phyloP scores from a whole-genome alignment of 2,888 invertebrate genomes.

The Chydorus sphaericus region DNA sequence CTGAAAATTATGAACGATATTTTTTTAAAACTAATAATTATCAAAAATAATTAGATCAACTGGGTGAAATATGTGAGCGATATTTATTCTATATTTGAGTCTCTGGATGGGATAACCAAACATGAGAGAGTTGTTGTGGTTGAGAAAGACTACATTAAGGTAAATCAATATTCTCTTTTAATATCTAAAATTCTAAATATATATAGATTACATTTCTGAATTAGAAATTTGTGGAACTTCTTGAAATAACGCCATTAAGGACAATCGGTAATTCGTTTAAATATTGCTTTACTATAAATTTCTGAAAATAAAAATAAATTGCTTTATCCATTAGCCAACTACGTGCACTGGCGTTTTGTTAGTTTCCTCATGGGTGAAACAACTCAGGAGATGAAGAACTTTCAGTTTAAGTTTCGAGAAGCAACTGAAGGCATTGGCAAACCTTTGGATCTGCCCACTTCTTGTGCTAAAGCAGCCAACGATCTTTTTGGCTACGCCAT shows the following conservation, averaged over 20 bases:
- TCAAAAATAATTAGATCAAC: neutral
- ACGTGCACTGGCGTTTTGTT: slow-evolving; percentile 54
- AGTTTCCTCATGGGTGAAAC: slow-evolving; percentile 18
- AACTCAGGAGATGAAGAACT: slow-evolving; percentile 19
- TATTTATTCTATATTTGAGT: neutral
- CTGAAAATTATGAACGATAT: neutral
- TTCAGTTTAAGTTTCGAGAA: slow-evolving; percentile 20
- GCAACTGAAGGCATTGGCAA: slow-evolving; percentile 18
- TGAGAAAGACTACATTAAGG: neutral
- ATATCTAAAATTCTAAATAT: too few species aligned
- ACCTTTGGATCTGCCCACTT: slow-evolving; percentile 19
- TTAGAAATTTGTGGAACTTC: slow-evolving; percentile 21
- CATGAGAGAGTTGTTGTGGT: neutral
- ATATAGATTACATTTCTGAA: too few species aligned
- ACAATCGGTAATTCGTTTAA: neutral
- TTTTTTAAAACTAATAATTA: too few species aligned
- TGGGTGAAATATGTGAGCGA: neutral
- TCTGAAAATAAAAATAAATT: neutral
- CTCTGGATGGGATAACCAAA: slow-evolving; percentile 20
- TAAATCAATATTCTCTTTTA: too few species aligned
- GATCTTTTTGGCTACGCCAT: slow-evolving; percentile 20
- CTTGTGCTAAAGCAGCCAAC: slow-evolving; percentile 20
- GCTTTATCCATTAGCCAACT: slow-evolving; percentile 55
- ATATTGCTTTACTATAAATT: neutral
- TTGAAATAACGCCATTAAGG: neutral